phyloP scores from a whole-genome alignment of 2,113 vertebrate species.

The Lasiurus cinereus region DNA sequence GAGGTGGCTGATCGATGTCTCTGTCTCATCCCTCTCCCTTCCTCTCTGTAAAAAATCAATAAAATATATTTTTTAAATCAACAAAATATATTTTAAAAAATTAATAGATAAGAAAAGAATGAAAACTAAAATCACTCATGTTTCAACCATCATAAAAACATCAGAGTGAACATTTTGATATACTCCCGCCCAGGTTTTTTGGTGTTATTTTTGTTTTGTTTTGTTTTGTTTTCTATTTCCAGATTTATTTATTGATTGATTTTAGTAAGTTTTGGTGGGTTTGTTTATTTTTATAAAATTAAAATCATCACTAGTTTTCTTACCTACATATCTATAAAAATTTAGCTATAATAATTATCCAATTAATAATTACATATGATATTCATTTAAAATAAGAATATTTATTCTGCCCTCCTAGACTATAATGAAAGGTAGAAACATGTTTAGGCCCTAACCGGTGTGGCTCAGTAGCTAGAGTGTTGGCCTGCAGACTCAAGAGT shows the following conservation, averaged over 20 bases:
- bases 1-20: too few species aligned
- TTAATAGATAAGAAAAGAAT: neutral
- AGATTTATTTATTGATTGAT: neutral
- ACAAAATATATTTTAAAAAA: neutral
- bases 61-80: too few species aligned
- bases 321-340: neutral
- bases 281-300: slow-evolving; percentile 6
- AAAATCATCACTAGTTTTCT: neutral
- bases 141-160: neutral
- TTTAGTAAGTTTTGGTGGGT: slow-evolving; percentile 9
- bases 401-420: neutral
- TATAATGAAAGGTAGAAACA: slow-evolving; percentile 15
- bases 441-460: neutral
- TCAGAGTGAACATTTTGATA: neutral
- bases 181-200: neutral
- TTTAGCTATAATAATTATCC: neutral
- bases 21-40: too few species aligned
- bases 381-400: slow-evolving; percentile 38
- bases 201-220: neutral
- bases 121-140: neutral
- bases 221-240: neutral
- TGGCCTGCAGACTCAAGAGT: too few species aligned
- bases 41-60: too few species aligned
- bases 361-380: slow-evolving; percentile 2
- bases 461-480: too few species aligned